Conservation (phyloP, 2,797 vertebrate genomes). For the Oreochromis mossambicus region DNA sequence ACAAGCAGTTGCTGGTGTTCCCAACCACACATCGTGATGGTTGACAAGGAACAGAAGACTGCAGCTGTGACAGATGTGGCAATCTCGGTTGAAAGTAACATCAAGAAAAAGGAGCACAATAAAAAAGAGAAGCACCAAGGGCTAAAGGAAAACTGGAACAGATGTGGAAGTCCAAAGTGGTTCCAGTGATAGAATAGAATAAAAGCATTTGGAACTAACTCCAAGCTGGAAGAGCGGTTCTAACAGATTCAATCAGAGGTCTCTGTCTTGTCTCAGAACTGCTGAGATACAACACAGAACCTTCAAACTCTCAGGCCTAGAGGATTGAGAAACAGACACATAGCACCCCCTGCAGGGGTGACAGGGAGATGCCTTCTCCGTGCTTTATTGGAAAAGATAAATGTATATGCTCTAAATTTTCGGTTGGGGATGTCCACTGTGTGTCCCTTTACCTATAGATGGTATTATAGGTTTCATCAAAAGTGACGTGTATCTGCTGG, state of each 20-base stretch:
- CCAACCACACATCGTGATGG: background rate
- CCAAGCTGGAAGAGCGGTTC: background rate
- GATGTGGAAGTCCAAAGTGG: background rate
- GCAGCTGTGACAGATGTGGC: background rate
- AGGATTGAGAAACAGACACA: background rate
- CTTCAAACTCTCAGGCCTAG: fast-evolving
- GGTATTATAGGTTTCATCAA: fast-evolving
- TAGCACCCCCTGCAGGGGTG: background rate
- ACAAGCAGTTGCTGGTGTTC: background rate
- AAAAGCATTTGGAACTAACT: background rate
- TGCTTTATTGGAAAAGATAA: background rate
- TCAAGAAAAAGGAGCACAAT: background rate
- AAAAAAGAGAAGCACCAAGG: background rate
- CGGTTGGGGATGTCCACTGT: background rate
- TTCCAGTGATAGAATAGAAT: background rate
- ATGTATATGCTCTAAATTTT: background rate
- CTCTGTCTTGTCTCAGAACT: background rate
- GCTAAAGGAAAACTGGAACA: background rate
- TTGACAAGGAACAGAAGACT: background rate
- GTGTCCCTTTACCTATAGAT: background rate
- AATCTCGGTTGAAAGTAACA: background rate
- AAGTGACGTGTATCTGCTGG: background rate
- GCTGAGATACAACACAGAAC: background rate
- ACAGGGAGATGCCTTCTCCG: background rate
- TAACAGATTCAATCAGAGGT: background rate